These are phyloP conservation scores for Hystrix cristata DNA, from an alignment of 2,113 vertebrate genomes.

Conservation along the genomic window DNA sequence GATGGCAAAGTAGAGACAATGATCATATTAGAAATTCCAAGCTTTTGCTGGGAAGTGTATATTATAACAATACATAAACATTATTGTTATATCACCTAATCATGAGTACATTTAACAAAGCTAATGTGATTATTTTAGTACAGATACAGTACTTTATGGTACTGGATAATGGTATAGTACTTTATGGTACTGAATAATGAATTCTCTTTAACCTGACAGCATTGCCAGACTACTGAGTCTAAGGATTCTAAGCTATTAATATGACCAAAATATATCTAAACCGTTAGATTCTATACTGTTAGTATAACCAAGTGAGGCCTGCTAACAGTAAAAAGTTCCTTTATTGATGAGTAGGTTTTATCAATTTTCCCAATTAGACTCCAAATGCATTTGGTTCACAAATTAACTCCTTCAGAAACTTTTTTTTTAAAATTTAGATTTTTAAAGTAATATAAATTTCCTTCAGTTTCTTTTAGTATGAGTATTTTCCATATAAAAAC, in stretches of 20 bases:
- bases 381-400: not conserved
- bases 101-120: not conserved
- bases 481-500: slow-evolving; percentile 27
- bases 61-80: not conserved
- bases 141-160: not conserved
- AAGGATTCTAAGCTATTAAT: not conserved
- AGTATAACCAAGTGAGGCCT: not conserved
- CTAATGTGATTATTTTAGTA: not conserved
- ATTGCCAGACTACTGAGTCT: not conserved
- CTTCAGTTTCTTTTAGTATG: not conserved
- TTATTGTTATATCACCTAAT: not conserved
- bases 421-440: not conserved
- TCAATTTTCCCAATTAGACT: not conserved
- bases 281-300: not conserved
- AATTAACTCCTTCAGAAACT: slow-evolving; percentile 20
- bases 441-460: slow-evolving; percentile 17
- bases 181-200: not conserved
- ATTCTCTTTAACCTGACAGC: not conserved
- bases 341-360: not conserved
- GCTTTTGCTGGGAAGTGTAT: not conserved
- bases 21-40: not conserved
- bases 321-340: not conserved
- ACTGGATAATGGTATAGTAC: too few relatives aligned
- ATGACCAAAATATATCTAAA: not conserved
- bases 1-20: not conserved